These are phyloP conservation scores for Drosophila vallismaia DNA, from an alignment of 2,888 invertebrate genomes.

Conservation along the genomic window DNA sequence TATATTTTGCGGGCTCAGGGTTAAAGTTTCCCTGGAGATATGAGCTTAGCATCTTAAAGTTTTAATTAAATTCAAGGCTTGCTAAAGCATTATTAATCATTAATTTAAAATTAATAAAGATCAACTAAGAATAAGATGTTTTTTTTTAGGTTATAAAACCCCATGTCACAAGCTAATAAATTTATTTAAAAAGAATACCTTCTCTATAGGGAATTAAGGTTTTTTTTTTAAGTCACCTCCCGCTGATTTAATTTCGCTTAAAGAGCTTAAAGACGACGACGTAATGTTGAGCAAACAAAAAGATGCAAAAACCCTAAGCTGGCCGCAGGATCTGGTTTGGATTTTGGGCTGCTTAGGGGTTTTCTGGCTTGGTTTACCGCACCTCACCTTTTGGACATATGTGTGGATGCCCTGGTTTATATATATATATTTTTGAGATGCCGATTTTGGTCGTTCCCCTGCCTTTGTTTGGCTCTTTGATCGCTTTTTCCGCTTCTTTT, in stretches of 20 bases:
- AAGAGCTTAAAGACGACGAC: constrained; percentile 72
- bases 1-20: background rate
- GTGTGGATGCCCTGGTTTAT: constrained; percentile 58
- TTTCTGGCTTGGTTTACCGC: constrained; percentile 29
- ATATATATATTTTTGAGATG: constrained; percentile 43
- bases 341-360: constrained; percentile 32
- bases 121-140: too few relatives aligned
- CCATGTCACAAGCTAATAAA: background rate
- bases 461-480: constrained; percentile 62
- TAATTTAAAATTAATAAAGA: too few relatives aligned
- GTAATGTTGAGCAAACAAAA: constrained; percentile 29
- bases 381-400: constrained; percentile 29
- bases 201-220: constrained; percentile 11
- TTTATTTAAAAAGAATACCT: background rate
- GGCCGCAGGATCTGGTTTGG: constrained; percentile 50
- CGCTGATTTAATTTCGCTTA: constrained; percentile 75
- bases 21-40: background rate
- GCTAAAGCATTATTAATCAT: background rate
- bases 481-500: constrained; percentile 78
- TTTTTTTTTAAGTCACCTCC: constrained; percentile 17
- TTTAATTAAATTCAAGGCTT: background rate
- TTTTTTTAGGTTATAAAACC: too few relatives aligned
- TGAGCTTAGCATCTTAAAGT: background rate
- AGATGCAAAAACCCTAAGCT: constrained; percentile 66
- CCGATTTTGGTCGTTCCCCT: constrained; percentile 20